Base-by-base conservation (phyloP, 2,797 vertebrate genomes). In the Intellagama lesueurii region DNA sequence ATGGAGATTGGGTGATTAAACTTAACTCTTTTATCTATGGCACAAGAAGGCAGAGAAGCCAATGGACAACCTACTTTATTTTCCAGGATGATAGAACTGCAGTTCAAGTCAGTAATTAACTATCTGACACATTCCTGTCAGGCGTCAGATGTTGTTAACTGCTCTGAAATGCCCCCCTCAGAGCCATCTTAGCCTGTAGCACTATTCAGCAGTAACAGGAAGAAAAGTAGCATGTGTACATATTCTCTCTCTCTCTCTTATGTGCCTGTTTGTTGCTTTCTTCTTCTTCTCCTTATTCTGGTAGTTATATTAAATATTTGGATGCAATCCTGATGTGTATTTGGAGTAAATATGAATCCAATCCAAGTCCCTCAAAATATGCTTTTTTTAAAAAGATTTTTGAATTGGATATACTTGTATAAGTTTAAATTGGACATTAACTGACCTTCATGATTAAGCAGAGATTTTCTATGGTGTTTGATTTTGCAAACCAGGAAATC, bases 1-100 rank as follows among this genome's bases (percentile, higher is more conserved):
- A 96, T 94, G 92, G 94, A 95, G 94, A 94, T 93, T 91, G 93
- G 94, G 44, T 90, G 94, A 95, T 97, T 97, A 94, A 94, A 92
- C 92, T 85, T 86, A 69, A 94, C 91, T 95, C 90, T 92, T 94
- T 95, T 95, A 93, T 92, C 96, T 96, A 93, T 92, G 86, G 90
- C 83, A 16, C 60, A 87, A 49, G 19, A 68, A 88, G 30, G 5
- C 2, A 1, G 44, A 8, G 24, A 14, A 3, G 92, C 91, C 93
- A 88, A 95, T 91, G 90, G 87, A 88, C 66, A 91, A 95, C 89
- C 92, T 92, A 11, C 90, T 92, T 85, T 92, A 32, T 76, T 88
- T 93, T 94, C 90, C 85, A 44, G 78, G 7, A 0, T 0, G 93
- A 94, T 40, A 92, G 94, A 93, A 92, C 92, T 94, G 85, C 86